These are phyloP conservation scores for Orthosia gothica DNA, from an alignment of 2,888 invertebrate genomes.

Conservation along the genomic window DNA sequence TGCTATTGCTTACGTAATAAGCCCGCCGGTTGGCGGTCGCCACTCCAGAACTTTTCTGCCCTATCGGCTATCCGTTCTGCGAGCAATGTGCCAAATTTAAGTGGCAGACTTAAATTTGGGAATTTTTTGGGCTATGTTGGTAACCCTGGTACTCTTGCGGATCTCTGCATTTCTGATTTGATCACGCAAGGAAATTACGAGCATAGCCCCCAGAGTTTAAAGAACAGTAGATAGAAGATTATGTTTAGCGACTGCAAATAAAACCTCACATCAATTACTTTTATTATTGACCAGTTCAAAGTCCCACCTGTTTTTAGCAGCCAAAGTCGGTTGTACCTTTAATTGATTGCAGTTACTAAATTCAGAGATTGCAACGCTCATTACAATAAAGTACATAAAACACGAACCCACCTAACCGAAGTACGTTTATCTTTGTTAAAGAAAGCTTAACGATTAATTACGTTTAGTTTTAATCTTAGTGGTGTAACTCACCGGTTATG, in stretches of 20 bases:
- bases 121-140: too few species aligned
- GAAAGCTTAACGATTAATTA: conserved; percentile 62
- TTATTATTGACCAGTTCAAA: conserved; percentile 25
- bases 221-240: too few species aligned
- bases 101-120: too few species aligned
- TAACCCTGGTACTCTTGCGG: too few species aligned
- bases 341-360: conserved; percentile 61
- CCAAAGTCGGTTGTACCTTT: conserved; percentile 25
- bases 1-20: too few species aligned
- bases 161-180: too few species aligned
- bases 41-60: too few species aligned
- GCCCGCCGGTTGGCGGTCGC: too few species aligned
- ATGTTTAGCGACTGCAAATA: background rate
- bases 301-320: conserved; percentile 33
- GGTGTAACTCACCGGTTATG: conserved; percentile 48
- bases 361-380: conserved; percentile 47
- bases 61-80: too few species aligned
- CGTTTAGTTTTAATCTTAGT: conserved; percentile 62
- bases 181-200: too few species aligned
- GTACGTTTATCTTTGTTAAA: conserved; percentile 62
- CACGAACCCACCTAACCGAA: conserved; percentile 55
- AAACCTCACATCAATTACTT: conserved; percentile 31
- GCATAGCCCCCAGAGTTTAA: too few species aligned
- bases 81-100: too few species aligned
- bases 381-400: conserved; percentile 63